Conservation (phyloP, 2,113 vertebrate species). For the Trinectes maculatus region DNA sequence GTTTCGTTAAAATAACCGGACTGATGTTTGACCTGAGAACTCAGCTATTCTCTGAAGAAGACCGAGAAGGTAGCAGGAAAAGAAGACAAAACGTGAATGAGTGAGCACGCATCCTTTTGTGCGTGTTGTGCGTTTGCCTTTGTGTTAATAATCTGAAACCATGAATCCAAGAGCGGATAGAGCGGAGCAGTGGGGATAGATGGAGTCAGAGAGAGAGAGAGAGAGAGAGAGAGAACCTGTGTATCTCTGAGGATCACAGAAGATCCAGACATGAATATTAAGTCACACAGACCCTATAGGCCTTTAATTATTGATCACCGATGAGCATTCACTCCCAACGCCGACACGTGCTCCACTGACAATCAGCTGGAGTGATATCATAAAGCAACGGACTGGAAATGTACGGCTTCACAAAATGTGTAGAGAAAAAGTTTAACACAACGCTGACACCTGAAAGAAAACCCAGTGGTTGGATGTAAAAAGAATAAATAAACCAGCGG, state of each 20-base stretch:
- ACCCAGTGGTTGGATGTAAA: slow-evolving; percentile 2
- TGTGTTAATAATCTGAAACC: no score
- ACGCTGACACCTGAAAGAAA: slow-evolving; percentile 11
- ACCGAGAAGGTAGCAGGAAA: slow-evolving; percentile 5
- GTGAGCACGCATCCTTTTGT: neutral
- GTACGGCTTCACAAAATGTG: neutral
- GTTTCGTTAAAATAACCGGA: neutral
- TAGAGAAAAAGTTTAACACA: slow-evolving; percentile 4
- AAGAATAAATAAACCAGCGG: no score
- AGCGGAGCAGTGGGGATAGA: neutral
- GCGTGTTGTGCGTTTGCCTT: no score
- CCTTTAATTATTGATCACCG: slow-evolving; percentile 73
- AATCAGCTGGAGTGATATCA: slow-evolving; percentile 37
- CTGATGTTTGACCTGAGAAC: slow-evolving; percentile 18
- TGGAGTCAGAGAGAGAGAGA: slow-evolving; percentile 2
- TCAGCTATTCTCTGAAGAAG: slow-evolving; percentile 31
- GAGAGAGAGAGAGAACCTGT: slow-evolving; percentile 33
- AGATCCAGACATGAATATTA: slow-evolving; percentile 68
- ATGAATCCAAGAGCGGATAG: no score
- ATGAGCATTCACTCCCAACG: slow-evolving; percentile 47
- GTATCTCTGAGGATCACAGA: slow-evolving; percentile 35
- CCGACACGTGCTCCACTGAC: slow-evolving; percentile 27
- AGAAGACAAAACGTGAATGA: neutral
- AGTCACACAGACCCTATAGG: slow-evolving; percentile 53
- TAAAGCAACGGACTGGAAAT: neutral